Evolutionary conservation across 2,888 invertebrate genomes (phyloP).

Genomic region (Plagodis pulveraria): DNA sequence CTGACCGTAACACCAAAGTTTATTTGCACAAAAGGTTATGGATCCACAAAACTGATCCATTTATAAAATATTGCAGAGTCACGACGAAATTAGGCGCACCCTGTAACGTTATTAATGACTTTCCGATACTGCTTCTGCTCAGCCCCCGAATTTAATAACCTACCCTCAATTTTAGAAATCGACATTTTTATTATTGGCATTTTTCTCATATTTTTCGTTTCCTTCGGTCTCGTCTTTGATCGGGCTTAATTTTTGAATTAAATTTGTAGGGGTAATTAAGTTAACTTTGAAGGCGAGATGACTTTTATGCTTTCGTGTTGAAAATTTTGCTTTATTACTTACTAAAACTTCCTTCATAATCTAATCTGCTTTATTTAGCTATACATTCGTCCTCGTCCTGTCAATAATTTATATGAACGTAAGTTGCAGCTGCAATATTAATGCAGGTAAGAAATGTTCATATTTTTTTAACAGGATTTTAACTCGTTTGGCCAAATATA

Average conservation of each 20-base stretch:
- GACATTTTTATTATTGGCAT: slow-evolving; percentile 49
- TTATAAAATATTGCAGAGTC: slow-evolving; percentile 68
- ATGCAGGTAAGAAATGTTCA: too few relatives aligned
- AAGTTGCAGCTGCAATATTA: too few relatives aligned
- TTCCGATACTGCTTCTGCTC: slow-evolving; percentile 72
- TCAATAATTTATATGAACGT: too few relatives aligned
- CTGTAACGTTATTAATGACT: slow-evolving; percentile 80
- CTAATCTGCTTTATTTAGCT: too few relatives aligned
- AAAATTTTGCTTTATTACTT: too few relatives aligned
- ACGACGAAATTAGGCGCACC: slow-evolving; percentile 72
- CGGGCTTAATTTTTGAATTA: slow-evolving; percentile 30
- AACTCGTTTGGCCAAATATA: too few relatives aligned
- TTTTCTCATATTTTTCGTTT: slow-evolving; percentile 35
- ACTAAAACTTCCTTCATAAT: too few relatives aligned
- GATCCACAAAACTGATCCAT: slow-evolving; percentile 60
- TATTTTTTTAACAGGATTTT: too few relatives aligned
- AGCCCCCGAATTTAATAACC: slow-evolving; percentile 65
- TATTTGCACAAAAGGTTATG: slow-evolving; percentile 42
- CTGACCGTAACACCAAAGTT: slow-evolving; percentile 35
- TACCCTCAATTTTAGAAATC: slow-evolving; percentile 57
- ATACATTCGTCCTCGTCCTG: too few relatives aligned
- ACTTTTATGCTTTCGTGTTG: too few relatives aligned
- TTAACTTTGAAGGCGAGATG: slow-evolving; percentile 7
- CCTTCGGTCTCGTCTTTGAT: slow-evolving; percentile 31
- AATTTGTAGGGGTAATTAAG: slow-evolving; percentile 23